A percentile compares a stretch with the other conserved stretches of the same genome.
phyloP scores from a whole-genome alignment of 2,797 vertebrate genomes.

The Pampus argenteus region DNA sequence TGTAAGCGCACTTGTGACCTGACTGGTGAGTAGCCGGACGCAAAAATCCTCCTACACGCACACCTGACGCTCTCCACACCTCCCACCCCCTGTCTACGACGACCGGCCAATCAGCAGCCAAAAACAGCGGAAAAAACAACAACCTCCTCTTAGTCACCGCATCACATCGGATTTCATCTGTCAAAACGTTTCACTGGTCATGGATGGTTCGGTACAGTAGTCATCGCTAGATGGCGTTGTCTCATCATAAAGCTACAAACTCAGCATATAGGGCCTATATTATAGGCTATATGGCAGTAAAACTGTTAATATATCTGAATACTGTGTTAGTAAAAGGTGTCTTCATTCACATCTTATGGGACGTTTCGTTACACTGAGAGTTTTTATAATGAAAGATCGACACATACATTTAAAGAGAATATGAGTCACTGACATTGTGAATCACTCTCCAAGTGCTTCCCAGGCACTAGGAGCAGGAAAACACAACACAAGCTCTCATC shows the following conservation, averaged over 20 bases:
- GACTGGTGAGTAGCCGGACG: not conserved
- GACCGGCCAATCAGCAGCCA: conserved; percentile 9
- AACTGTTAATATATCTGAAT: not conserved
- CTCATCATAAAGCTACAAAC: not conserved
- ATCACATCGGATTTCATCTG: not conserved
- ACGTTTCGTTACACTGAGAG: accelerated
- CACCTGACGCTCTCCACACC: conserved; percentile 12
- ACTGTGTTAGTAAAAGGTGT: not conserved
- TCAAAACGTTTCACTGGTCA: not conserved
- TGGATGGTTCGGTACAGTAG: accelerated
- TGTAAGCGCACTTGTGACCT: conserved; percentile 3
- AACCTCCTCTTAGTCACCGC: not conserved
- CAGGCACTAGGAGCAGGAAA: not conserved
- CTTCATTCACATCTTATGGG: too few relatives aligned
- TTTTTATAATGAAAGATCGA: not conserved
- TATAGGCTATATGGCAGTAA: not conserved
- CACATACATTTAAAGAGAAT: not conserved
- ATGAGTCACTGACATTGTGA: conserved; percentile 41
- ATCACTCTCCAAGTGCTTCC: conserved; percentile 28
- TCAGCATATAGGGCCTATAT: too few relatives aligned
- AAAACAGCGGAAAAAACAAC: not conserved
- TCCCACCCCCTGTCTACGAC: not conserved
- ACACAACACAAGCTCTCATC: too few relatives aligned
- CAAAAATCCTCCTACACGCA: conserved; percentile 15
- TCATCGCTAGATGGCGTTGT: conserved; percentile 57